Evolutionary conservation across 2,888 invertebrate genomes (phyloP).

Genomic region (Fabriciana adippe): DNA sequence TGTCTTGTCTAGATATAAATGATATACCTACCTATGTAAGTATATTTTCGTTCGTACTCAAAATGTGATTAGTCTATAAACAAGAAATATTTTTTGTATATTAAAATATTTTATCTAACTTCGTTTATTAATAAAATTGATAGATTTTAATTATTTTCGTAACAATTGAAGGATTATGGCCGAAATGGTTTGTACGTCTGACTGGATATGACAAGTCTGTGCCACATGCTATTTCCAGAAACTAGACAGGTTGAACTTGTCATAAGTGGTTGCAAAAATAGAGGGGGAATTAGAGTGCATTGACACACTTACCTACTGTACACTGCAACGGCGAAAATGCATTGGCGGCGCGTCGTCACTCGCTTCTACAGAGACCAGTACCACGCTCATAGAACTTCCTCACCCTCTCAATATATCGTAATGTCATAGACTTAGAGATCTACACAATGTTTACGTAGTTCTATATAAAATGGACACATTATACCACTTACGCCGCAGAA

Average conservation of each 20-base stretch:
- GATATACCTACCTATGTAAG: no score
- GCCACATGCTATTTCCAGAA: slow-evolving; percentile 40
- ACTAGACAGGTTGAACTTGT: slow-evolving; percentile 71
- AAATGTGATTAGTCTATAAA: no score
- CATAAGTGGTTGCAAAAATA: slow-evolving; percentile 72
- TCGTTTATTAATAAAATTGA: no score
- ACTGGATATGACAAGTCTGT: slow-evolving; percentile 38
- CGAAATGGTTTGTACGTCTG: neutral
- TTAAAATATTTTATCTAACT: no score
- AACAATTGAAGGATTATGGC: neutral
- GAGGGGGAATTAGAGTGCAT: slow-evolving; percentile 77
- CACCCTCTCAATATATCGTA: slow-evolving; percentile 41
- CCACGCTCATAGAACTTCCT: slow-evolving; percentile 59
- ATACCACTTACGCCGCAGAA: slow-evolving; percentile 74
- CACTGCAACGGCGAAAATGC: slow-evolving; percentile 76
- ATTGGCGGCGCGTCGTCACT: slow-evolving; percentile 64
- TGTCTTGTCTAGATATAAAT: neutral
- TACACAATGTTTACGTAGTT: slow-evolving; percentile 50
- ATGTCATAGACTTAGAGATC: slow-evolving; percentile 45
- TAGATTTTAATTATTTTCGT: no score
- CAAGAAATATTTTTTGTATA: no score
- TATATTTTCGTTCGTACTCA: no score
- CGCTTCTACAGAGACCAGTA: slow-evolving; percentile 62
- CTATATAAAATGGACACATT: slow-evolving; percentile 57
- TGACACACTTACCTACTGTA: slow-evolving; percentile 80